phyloP scores from a whole-genome alignment of 2,888 invertebrate species.

The Drymonia ruficornis region DNA sequence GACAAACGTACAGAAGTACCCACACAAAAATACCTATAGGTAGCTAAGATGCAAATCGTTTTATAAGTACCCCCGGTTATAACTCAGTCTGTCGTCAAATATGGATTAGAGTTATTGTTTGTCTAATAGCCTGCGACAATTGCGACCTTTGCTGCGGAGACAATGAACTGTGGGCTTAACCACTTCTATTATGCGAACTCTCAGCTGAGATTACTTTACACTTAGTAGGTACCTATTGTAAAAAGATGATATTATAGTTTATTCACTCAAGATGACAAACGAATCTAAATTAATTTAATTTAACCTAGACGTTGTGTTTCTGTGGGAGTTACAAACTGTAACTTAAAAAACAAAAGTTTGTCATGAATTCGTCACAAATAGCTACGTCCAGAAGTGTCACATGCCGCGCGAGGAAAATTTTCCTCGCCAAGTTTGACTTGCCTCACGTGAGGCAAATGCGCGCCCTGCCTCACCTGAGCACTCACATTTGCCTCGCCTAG shows the following conservation, averaged over 20 bases:
- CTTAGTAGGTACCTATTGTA: no score
- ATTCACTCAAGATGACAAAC: background rate
- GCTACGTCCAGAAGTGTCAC: no score
- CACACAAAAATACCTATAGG: background rate
- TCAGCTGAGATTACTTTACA: background rate
- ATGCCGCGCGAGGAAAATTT: no score
- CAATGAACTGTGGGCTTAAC: conserved; percentile 27
- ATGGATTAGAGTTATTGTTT: conserved; percentile 39
- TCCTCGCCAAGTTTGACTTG: no score
- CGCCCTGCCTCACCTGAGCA: no score
- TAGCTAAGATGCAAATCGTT: conserved; percentile 15
- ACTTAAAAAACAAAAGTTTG: no score
- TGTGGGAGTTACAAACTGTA: no score
- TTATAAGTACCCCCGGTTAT: conserved; percentile 31
- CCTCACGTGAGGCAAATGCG: no score
- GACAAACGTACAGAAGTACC: no score
- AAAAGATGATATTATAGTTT: background rate
- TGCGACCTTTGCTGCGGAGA: conserved; percentile 26
- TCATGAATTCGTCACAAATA: no score
- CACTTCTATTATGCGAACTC: conserved; percentile 13
- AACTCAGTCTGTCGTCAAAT: conserved; percentile 27
- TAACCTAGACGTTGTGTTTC: background rate
- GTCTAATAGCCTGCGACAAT: conserved; percentile 35
- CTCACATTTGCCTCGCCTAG: no score
- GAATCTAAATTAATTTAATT: background rate